Conservation (phyloP, 2,797 vertebrate species). For the Silurus aristotelis region DNA sequence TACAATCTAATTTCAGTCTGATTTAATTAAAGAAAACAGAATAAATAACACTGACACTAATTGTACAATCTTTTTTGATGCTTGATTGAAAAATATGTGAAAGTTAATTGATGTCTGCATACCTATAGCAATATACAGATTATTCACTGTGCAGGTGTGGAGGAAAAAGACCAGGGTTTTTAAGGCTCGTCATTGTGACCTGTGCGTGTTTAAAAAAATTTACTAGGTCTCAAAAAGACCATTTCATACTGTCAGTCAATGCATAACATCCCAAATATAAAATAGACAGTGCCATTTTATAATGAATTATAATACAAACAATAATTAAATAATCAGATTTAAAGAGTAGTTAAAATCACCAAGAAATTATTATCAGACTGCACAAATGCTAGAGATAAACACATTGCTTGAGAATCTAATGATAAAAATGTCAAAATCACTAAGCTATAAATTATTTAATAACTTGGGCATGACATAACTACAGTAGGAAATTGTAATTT, state of each 20-base stretch:
- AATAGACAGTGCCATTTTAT: not conserved
- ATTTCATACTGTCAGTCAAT: not conserved
- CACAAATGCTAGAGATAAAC: not conserved
- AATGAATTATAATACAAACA: not conserved
- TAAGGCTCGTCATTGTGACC: no score
- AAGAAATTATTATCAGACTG: not conserved
- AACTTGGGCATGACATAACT: not conserved
- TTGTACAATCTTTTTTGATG: not conserved
- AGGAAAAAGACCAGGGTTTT: not conserved
- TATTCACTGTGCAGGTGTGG: not conserved
- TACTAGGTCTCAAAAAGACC: not conserved
- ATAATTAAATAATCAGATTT: not conserved
- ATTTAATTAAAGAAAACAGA: not conserved
- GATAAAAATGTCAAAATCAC: not conserved
- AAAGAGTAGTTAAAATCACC: not conserved
- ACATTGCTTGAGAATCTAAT: not conserved
- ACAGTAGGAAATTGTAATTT: not conserved
- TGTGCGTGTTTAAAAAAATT: no score
- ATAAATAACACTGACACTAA: not conserved
- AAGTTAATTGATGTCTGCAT: no score
- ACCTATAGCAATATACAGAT: not conserved
- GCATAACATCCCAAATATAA: not conserved
- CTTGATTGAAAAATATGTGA: not conserved
- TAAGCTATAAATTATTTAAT: not conserved
- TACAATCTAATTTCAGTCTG: not conserved